These are phyloP conservation scores for Phortica variegata DNA, from an alignment of 1,140 invertebrate species.

Conservation along the genomic window DNA sequence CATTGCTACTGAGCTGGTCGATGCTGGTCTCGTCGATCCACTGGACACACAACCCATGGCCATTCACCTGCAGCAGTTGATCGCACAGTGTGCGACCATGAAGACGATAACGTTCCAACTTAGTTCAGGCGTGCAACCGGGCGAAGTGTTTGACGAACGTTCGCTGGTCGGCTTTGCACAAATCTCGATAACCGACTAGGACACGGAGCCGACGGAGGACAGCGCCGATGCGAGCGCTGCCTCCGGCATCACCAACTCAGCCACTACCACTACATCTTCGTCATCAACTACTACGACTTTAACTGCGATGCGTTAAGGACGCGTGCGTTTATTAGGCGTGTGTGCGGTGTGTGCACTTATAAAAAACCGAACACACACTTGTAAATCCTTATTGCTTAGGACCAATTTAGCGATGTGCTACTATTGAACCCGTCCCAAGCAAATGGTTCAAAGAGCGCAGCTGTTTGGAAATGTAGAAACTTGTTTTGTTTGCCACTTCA, in stretches of 20 bases:
- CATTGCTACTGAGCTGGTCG: constrained; percentile 90
- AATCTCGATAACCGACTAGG: constrained; percentile 85
- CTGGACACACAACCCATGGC: constrained; percentile 89
- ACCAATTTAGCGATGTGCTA: too few species aligned
- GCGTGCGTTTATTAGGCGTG: too few species aligned
- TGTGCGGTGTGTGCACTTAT: too few species aligned
- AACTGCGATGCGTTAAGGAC: too few species aligned
- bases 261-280: constrained; percentile 1
- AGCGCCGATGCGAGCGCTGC: constrained; percentile 4
- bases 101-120: constrained; percentile 88
- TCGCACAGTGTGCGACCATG: constrained; percentile 66
- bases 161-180: constrained; percentile 95
- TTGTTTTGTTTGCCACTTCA: too few species aligned
- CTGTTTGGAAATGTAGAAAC: too few species aligned
- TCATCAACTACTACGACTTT: too few species aligned
- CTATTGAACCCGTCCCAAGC: too few species aligned
- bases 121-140: constrained; percentile 68
- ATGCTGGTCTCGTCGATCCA: constrained; percentile 90
- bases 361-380: too few species aligned
- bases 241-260: background rate
- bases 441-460: too few species aligned
- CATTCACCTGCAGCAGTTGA: constrained; percentile 87
- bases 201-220: constrained; percentile 14
- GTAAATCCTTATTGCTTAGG: too few species aligned
- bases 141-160: constrained; percentile 90